Evolutionary conservation across 2,113 vertebrate genomes (phyloP), one percentile per base, ranked within the genome.

Genomic region (Elachura formosa): DNA sequence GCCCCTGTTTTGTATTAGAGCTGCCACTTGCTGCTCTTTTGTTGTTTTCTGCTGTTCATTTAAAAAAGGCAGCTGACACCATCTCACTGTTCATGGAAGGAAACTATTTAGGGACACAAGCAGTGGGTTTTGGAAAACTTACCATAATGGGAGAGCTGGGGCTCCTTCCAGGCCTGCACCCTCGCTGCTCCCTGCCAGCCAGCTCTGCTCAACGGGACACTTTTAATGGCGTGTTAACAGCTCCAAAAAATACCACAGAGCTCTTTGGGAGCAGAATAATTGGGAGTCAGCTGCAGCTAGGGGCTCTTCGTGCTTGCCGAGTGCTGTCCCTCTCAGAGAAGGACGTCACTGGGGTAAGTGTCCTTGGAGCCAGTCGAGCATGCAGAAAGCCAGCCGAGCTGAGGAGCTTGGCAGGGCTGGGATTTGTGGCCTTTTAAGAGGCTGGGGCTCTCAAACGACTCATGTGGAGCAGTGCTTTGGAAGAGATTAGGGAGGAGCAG

Each of bases 71-170:
- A 91, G 82, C 89, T 92, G 94, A 80, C 62, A 96, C 83, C 79
- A 88, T 62, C 89, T 55, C 29, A 1, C 62, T 92, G 72, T 3
- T 83, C 4, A 5, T 52, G 56, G 82, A 89, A 95, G 82, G 88
- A 19, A 93, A 93, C 90, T 94, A 85, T 94, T 96, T 83, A 91
- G 90, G 95, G 96, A 87, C 54, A 28, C 31, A 79, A 93, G 49
- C 6, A 46, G 85, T 14, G 85, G 85, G 89, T 56, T 95, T 96
- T 94, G 90, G 92, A 96, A 72, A 96, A 80, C 45, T 75, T 81
- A 38, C 73, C 86, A 87, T 78, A 86, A 79, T 0, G 17, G 89
- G 91, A 80, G 71, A 85, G 54, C 80, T 25, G 80, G 0, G 28
- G 36, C 8, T 93, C 94, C 88, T 72, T 48, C 84, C 87, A 71